These are phyloP conservation scores for Scaptodrosophila lebanonensis DNA, from an alignment of 1,140 invertebrate species.

Conservation along the genomic window DNA sequence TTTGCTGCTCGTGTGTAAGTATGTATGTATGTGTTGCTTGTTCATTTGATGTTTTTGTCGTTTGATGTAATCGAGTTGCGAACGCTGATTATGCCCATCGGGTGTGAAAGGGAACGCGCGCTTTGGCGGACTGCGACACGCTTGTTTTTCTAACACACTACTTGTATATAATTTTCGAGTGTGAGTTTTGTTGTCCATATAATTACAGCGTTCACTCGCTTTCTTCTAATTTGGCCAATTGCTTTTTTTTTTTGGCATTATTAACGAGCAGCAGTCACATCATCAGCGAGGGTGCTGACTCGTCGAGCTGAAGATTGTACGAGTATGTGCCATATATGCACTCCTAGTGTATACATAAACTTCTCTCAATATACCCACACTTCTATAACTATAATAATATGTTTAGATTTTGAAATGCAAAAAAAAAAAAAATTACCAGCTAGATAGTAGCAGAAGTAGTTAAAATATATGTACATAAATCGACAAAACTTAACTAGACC, in stretches of 20 bases:
- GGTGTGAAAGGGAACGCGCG: slow-evolving; percentile 13
- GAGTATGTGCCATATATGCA: too few relatives aligned
- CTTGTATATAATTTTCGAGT: slow-evolving; percentile 33
- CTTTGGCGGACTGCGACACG: too few relatives aligned
- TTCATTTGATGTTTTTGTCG: slow-evolving; percentile 48
- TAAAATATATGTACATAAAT: not conserved
- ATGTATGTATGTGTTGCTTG: slow-evolving; percentile 14
- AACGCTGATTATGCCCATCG: slow-evolving; percentile 25
- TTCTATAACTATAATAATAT: too few relatives aligned
- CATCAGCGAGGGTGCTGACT: slow-evolving; percentile 25
- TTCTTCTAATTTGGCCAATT: slow-evolving; percentile 68
- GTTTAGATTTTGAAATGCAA: slow-evolving; percentile 40
- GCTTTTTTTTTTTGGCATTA: slow-evolving; percentile 49
- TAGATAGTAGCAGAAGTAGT: not conserved
- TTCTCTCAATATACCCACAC: too few relatives aligned
- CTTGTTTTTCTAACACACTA: slow-evolving; percentile 10
- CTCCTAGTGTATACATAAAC: too few relatives aligned
- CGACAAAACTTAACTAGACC: not conserved
- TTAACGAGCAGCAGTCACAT: slow-evolving; percentile 43
- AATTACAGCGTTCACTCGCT: slow-evolving; percentile 46
- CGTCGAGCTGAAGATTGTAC: slow-evolving; percentile 26
- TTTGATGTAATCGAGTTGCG: slow-evolving; percentile 71
- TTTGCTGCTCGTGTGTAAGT: slow-evolving; percentile 6
- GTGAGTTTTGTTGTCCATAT: slow-evolving; percentile 11
- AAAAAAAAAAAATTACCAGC: slow-evolving; percentile 16